These are phyloP conservation scores for Theristicus caerulescens DNA, from an alignment of 2,113 vertebrate genomes.

Conservation along the genomic window DNA sequence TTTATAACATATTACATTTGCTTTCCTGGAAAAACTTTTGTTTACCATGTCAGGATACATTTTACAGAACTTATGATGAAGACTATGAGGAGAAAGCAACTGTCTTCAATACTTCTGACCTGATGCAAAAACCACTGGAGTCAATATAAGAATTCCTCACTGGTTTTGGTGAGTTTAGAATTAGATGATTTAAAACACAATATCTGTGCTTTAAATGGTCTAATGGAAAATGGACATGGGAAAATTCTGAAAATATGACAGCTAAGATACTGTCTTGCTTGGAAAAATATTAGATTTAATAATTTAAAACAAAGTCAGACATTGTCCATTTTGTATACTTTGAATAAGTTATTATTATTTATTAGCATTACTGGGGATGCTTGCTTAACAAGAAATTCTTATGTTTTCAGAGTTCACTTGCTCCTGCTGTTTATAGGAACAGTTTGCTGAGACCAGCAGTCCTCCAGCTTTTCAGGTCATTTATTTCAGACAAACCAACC, in stretches of 20 bases:
- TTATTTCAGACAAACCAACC: constrained; percentile 27
- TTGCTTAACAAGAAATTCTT: constrained; percentile 20
- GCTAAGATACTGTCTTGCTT: background rate
- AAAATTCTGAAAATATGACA: background rate
- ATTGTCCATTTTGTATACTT: background rate
- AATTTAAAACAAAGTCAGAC: background rate
- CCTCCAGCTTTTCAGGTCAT: constrained; percentile 11
- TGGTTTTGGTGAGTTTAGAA: background rate
- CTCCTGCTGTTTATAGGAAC: constrained; percentile 16
- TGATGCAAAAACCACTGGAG: background rate
- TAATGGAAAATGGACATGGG: background rate
- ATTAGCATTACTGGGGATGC: background rate
- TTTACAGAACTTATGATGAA: background rate
- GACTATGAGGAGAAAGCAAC: background rate
- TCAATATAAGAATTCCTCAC: background rate
- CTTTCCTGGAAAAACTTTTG: constrained; percentile 33
- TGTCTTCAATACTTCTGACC: background rate
- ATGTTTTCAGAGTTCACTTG: constrained; percentile 27
- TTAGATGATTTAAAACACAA: background rate
- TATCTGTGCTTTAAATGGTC: background rate
- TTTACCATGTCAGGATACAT: background rate
- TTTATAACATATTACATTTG: constrained; percentile 40
- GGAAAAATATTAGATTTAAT: background rate
- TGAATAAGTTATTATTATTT: background rate
- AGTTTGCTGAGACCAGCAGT: constrained; percentile 52